Conservation (phyloP, 2,797 vertebrate species). For the Argentina silus region DNA sequence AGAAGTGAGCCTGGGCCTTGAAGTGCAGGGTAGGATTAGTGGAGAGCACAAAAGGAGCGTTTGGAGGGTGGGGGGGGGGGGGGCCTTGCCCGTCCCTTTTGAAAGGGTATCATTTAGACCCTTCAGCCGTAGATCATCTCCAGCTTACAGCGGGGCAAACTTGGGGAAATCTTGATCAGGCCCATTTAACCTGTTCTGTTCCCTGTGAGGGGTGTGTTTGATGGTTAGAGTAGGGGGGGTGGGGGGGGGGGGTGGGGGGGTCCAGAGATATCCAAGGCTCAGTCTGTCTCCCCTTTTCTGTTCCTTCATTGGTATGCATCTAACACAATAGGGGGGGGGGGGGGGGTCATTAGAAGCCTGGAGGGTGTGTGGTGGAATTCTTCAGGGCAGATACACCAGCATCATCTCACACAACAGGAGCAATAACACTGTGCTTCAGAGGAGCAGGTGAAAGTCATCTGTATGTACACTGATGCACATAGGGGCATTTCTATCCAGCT, state of each 20-base stretch:
- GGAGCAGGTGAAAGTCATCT: conserved; percentile 43
- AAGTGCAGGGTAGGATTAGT: conserved; percentile 74
- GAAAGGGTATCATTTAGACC: conserved; percentile 74
- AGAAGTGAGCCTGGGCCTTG: conserved; percentile 74
- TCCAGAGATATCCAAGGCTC: conserved; percentile 58
- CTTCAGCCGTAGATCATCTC: conserved; percentile 71
- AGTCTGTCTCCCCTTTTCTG: conserved; percentile 65
- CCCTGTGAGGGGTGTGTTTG: conserved; percentile 62
- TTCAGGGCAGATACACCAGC: conserved; percentile 61
- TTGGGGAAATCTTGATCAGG: conserved; percentile 64
- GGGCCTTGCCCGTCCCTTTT: conserved; percentile 57
- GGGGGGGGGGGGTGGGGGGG: conserved; percentile 39
- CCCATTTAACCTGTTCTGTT: conserved; percentile 50
- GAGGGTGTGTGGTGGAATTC: conserved; percentile 47
- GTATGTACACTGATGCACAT: too few species aligned
- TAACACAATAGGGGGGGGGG: conserved; percentile 62
- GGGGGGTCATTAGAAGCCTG: conserved; percentile 71
- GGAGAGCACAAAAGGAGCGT: conserved; percentile 71
- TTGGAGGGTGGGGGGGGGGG: conserved; percentile 54
- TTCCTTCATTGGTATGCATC: conserved; percentile 76
- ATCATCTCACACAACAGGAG: conserved; percentile 39
- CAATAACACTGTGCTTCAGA: neutral
- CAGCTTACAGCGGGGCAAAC: conserved; percentile 59
- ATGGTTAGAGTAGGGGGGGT: conserved; percentile 47
- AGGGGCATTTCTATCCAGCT: too few species aligned